Evolutionary conservation across 2,797 vertebrate genomes (phyloP).

Genomic region (Sebastes trivittatus): DNA sequence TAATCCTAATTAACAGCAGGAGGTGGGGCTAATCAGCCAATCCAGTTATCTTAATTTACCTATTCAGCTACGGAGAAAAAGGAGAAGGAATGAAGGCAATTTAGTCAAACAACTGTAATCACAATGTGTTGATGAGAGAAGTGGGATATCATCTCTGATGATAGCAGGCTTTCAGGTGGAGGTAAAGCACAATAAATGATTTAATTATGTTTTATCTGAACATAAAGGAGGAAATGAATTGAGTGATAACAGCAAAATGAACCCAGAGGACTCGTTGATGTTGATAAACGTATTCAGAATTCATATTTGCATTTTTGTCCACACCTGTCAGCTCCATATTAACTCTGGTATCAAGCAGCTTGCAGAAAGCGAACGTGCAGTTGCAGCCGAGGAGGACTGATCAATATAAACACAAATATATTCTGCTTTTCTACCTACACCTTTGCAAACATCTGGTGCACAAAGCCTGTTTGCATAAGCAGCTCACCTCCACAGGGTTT

Average conservation of each 20-base stretch:
- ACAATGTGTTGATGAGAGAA: conserved; percentile 1
- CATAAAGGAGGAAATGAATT: background rate
- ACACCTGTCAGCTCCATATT: background rate
- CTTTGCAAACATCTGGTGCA: conserved; percentile 13
- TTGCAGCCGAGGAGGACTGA: conserved; percentile 5
- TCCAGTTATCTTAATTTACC: conserved; percentile 50
- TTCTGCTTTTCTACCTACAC: conserved; percentile 11
- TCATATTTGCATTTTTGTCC: conserved; percentile 5
- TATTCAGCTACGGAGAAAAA: conserved; percentile 3
- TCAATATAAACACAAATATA: conserved; percentile 43
- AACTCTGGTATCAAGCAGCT: background rate
- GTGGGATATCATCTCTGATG: conserved; percentile 10
- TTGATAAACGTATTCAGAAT: background rate
- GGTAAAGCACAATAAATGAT: background rate
- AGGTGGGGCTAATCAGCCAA: conserved; percentile 32
- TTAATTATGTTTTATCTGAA: conserved; percentile 17
- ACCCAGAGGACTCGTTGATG: background rate
- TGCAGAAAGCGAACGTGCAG: conserved; percentile 5
- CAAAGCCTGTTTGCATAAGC: conserved; percentile 15
- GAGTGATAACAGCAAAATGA: background rate
- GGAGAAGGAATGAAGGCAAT: conserved; percentile 26
- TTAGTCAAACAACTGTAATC: background rate
- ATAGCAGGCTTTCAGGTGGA: background rate
- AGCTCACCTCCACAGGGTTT: conserved; percentile 5
- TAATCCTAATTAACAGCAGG: conserved; percentile 59